Base-by-base conservation (phyloP, 2,797 vertebrate genomes). In the Centroberyx gerrardi region DNA sequence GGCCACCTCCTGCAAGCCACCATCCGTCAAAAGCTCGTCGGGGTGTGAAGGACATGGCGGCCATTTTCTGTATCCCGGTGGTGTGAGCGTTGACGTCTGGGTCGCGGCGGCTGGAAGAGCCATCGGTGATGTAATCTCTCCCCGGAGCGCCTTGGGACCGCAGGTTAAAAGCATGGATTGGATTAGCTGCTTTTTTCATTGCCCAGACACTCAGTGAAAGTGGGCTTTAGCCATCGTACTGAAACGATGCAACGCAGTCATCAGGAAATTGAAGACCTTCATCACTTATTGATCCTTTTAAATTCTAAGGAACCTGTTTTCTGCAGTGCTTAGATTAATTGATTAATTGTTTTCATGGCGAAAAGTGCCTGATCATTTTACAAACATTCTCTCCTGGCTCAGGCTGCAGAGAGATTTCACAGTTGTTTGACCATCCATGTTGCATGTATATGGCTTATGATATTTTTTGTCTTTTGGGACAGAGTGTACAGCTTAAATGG, bases 131-230 rank as follows among this genome's bases (percentile, higher is more conserved):
- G 5, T 46, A 18, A 52, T 68, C n/a, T 40, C 40, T 73, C 17
- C 27, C 53, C 15, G n/a, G 55, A n/a, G 48, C 18, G 8, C n/a
- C 36, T 15, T 8, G 36, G 55, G 71, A 28, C 42, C 61, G 33
- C 18, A 28, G 67, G 36, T 67, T 72, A 54, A 78, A 78, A 78
- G 75, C 67, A 56, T 65, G 29, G 28, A 65, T 74, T 79, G 60
- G 75, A 79, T 81, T 60, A 63, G 62, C 40, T 55, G n/a, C 46
- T 68, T 44, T 54, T 61, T 48, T 44, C 36, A 29, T 10, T 17
- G 5, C 42, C 29, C 67, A 68, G 33, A 58, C 17, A 52, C 22
- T 58, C 5, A 8, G 8, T 46, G 17, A 69, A 58, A 53, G 62
- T 72, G 55, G 62, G 53, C 64, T 33, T 1, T 64, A 29, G 31